Evolutionary conservation across 2,797 vertebrate species (phyloP), one percentile per base, ranked within the genome.

Genomic region (Oreonectes daqikongensis): DNA sequence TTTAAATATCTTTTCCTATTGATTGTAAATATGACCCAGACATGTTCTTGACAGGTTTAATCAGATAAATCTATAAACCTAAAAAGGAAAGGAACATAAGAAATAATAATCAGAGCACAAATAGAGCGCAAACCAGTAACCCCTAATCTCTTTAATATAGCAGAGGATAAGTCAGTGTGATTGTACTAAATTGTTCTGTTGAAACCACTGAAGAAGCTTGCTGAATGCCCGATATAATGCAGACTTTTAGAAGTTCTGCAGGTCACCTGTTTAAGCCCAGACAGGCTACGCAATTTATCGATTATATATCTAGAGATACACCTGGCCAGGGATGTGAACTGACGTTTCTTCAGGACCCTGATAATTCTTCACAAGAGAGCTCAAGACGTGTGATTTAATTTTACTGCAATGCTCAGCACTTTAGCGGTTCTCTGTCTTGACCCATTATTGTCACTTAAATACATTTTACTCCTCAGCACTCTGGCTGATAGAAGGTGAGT

Each of bases 391-490:
- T 42, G 57, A 77, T 77, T 77, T 42, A 30, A 69, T 69, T 77
- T 77, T 77, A 53, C 57, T 70, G 75, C 75, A 44, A 30, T 63
- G 75, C 75, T 77, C 67, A 69, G 75, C 66, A 59, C 24, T 30
- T 61, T 28, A 15, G 67, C 57, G 42, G 75, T 64, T 77, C 57
- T 53, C 44, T 44, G 75, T 69, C 75, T 52, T 42, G 32, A 22
- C 8, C 9, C 18, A 70, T 77, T 63, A 63, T 20, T 53, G 57
- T 77, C 67, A 64, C 59, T 70, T 77, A 53, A 77, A 70, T 20
- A 22, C 44, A 42, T 8, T 70, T 63, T 77, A 44, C 68, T 64
- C 50, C 20, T 59, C 52, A 60, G 64, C 53, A 48, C 24, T 65
- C n/a, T 40, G 26, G 57, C 53, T 46, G 40, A 35, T 8, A 17